Conservation (phyloP, 2,113 vertebrate genomes). For the Ammodytes dubius region DNA sequence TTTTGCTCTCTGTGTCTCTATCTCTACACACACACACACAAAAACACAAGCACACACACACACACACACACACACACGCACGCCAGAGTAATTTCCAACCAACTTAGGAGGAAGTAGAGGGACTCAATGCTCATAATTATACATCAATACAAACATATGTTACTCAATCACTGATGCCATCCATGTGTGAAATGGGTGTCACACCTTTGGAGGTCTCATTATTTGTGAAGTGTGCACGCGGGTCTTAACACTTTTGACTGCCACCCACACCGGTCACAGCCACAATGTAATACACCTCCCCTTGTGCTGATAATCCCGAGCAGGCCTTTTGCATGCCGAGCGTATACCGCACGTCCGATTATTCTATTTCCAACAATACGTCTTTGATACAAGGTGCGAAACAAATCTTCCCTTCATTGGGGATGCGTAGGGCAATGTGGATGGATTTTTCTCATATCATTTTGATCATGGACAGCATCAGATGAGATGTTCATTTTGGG, state of each 20-base stretch:
- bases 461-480: constrained; percentile 1
- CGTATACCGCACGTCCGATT: neutral
- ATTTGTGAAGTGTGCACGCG: constrained; percentile 53
- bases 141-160: constrained; percentile 85
- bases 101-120: constrained; percentile 74
- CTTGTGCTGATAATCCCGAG: constrained; percentile 29
- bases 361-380: constrained; percentile 35
- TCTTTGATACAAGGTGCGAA: constrained; percentile 40
- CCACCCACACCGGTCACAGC: constrained; percentile 60
- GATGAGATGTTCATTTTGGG: constrained; percentile 4
- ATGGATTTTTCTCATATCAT: constrained; percentile 11
- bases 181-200: constrained; percentile 87
- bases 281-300: constrained; percentile 30
- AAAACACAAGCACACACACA: constrained; percentile 48
- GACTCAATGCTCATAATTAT: constrained; percentile 82
- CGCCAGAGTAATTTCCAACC: constrained; percentile 65
- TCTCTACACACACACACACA: constrained; percentile 43
- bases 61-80: constrained; percentile 51
- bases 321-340: constrained; percentile 35
- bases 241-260: constrained; percentile 46
- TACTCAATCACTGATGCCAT: constrained; percentile 82
- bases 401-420: constrained; percentile 21
- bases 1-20: constrained; percentile 57
- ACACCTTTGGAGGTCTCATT: constrained; percentile 78
- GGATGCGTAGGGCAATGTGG: constrained; percentile 1